phyloP scores from a whole-genome alignment of 2,888 invertebrate genomes.

The Pasiphila rectangulata region DNA sequence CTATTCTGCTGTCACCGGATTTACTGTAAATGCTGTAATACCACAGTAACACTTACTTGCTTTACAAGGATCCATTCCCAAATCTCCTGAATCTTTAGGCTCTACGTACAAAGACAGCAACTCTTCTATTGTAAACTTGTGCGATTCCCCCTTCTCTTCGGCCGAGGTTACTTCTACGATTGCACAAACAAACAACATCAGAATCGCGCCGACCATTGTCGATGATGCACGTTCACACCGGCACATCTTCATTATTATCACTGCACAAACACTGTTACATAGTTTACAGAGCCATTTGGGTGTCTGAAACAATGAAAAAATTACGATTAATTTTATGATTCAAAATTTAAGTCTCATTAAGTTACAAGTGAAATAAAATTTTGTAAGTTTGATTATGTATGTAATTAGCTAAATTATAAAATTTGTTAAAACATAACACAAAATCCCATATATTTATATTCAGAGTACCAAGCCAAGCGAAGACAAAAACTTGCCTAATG shows the following conservation, averaged over 20 bases:
- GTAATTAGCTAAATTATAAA: too few relatives aligned
- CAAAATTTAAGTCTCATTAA: too few relatives aligned
- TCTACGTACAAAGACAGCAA: slow-evolving; percentile 84
- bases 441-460: too few relatives aligned
- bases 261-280: slow-evolving; percentile 58
- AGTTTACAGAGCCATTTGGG: slow-evolving; percentile 37
- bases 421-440: too few relatives aligned
- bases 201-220: slow-evolving; percentile 47
- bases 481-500: too few relatives aligned
- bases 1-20: too few relatives aligned
- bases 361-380: too few relatives aligned
- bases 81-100: slow-evolving; percentile 85
- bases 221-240: slow-evolving; percentile 48
- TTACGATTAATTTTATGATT: background rate
- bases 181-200: slow-evolving; percentile 54
- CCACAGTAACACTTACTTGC: slow-evolving; percentile 87
- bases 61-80: slow-evolving; percentile 93
- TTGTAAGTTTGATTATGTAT: too few relatives aligned
- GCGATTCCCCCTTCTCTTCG: slow-evolving; percentile 60
- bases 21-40: too few relatives aligned
- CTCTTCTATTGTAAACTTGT: slow-evolving; percentile 84
- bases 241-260: slow-evolving; percentile 53
- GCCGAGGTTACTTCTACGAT: slow-evolving; percentile 46
- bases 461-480: too few relatives aligned
- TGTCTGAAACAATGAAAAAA: slow-evolving; percentile 63